These are phyloP conservation scores for Mercenaria mercenaria DNA, from an alignment of 1,140 invertebrate species.

Conservation along the genomic window DNA sequence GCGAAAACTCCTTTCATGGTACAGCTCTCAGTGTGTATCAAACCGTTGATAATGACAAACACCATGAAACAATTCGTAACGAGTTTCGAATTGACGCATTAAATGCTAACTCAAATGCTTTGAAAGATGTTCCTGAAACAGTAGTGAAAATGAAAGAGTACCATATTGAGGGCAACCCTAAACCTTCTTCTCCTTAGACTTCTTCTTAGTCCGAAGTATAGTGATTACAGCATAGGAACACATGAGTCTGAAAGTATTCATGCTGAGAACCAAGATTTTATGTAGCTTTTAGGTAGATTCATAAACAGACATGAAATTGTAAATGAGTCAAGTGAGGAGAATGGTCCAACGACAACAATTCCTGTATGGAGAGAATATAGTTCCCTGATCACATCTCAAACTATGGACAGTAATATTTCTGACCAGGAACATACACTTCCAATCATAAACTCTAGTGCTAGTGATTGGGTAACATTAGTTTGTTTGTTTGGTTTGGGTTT, in stretches of 20 bases:
- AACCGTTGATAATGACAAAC: neutral
- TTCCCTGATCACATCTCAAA: neutral
- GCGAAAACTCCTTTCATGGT: neutral
- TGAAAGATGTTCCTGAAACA: neutral
- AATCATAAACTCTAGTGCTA: neutral
- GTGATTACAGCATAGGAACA: too few species aligned
- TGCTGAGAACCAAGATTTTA: neutral
- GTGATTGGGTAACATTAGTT: neutral
- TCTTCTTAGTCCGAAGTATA: too few species aligned
- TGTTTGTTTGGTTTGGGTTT: too few species aligned
- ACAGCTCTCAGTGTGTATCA: slow-evolving; percentile 1
- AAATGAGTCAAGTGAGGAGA: neutral
- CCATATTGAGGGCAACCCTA: neutral
- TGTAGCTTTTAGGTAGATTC: neutral
- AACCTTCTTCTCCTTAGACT: too few species aligned
- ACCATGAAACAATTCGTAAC: neutral
- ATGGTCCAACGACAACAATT: neutral
- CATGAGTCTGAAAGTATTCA: neutral
- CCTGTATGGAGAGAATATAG: slow-evolving; percentile 3
- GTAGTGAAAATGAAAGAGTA: neutral
- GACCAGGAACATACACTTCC: slow-evolving; percentile 12
- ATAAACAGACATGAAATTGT: neutral
- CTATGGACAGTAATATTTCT: neutral
- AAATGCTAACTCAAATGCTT: neutral
- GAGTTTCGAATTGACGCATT: neutral